Evolutionary conservation across 2,797 vertebrate genomes (phyloP).

Genomic region (Gymnodraco acuticeps): DNA sequence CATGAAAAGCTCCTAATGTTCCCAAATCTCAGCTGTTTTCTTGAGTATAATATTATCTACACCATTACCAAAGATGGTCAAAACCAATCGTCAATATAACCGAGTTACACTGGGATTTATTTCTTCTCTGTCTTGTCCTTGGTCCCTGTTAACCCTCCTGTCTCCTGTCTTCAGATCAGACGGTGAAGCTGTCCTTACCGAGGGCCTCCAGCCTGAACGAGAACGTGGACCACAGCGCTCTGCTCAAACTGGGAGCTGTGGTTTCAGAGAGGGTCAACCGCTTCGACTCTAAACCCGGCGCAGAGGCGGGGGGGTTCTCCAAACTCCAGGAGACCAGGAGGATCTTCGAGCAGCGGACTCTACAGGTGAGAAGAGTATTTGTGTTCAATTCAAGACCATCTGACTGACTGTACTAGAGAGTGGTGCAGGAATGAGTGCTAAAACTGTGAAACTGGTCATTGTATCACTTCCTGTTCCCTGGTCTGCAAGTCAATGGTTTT

Average conservation of each 20-base stretch:
- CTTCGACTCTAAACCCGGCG: slow-evolving; percentile 86
- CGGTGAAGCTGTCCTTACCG: slow-evolving; percentile 91
- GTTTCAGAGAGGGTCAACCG: slow-evolving; percentile 94
- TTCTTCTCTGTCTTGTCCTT: neutral
- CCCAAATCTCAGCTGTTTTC: too few species aligned
- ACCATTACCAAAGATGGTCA: neutral
- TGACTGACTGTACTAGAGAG: neutral
- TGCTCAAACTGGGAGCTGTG: slow-evolving; percentile 91
- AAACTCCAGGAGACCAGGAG: slow-evolving; percentile 97
- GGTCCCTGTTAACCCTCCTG: neutral
- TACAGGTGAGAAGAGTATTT: slow-evolving; percentile 67
- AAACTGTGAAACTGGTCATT: too few species aligned
- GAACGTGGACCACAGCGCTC: slow-evolving; percentile 90
- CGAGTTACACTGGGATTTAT: neutral
- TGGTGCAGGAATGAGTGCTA: too few species aligned
- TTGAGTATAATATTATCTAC: neutral
- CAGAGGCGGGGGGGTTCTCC: slow-evolving; percentile 75
- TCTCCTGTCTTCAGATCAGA: slow-evolving; percentile 75
- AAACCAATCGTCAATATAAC: neutral
- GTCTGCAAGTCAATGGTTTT: too few species aligned
- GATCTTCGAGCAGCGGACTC: slow-evolving; percentile 93
- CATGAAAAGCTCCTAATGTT: too few species aligned
- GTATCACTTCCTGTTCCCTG: too few species aligned
- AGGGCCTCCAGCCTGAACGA: slow-evolving; percentile 93
- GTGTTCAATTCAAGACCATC: neutral